Evolutionary conservation across 1,140 invertebrate genomes (phyloP).

Genomic region (Pinna nobilis): DNA sequence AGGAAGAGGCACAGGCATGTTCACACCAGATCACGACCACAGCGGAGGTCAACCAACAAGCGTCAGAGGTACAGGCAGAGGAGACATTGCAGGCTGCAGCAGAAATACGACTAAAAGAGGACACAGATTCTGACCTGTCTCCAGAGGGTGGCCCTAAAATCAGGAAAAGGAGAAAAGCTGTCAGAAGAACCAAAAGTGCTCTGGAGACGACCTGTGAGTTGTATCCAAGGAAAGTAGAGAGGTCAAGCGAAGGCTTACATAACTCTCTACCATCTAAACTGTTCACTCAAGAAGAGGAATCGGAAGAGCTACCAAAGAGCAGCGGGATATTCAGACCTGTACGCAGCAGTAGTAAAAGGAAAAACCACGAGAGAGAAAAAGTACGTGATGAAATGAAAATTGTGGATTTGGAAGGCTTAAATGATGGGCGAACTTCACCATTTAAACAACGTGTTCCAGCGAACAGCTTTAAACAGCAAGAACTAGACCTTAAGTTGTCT

Average conservation of each 20-base stretch:
- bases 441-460: conserved; percentile 8
- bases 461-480: not conserved
- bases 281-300: conserved; percentile 9
- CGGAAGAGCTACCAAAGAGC: not conserved
- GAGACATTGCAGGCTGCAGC: too few species aligned
- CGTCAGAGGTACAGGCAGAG: conserved; percentile 42
- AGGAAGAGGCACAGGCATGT: not conserved
- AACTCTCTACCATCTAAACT: conserved; percentile 5
- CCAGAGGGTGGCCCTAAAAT: conserved; percentile 45
- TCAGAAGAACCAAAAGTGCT: conserved; percentile 68
- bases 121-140: conserved; percentile 57
- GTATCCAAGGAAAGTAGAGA: too few species aligned
- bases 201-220: conserved; percentile 50
- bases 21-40: conserved; percentile 57
- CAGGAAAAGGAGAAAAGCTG: conserved; percentile 49
- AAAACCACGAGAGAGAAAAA: not conserved
- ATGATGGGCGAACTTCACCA: conserved; percentile 6
- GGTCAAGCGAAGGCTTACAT: not conserved
- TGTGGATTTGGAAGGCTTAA: conserved; percentile 22
- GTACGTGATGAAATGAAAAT: conserved; percentile 19
- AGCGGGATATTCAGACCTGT: conserved; percentile 19
- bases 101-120: conserved; percentile 37
- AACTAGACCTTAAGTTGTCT: not conserved
- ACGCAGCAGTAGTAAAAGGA: not conserved
- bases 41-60: conserved; percentile 50